phyloP scores from a whole-genome alignment of 1,140 invertebrate genomes.

The Leptopilina clavipes region DNA sequence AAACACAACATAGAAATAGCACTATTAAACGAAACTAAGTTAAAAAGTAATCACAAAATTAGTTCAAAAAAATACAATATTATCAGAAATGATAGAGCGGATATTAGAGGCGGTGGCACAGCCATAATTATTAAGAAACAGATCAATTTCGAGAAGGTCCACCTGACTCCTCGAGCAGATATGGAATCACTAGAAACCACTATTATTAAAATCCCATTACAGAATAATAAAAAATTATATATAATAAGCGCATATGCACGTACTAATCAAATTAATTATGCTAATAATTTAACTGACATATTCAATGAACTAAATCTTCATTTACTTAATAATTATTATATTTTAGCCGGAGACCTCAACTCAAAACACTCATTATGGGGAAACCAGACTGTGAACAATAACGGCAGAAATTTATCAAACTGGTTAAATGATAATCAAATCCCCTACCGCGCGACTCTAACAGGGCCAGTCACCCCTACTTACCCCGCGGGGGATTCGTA shows the following conservation, averaged over 20 bases:
- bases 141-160: conserved; percentile 10
- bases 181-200: conserved; percentile 8
- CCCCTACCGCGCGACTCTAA: too few species aligned
- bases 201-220: background rate
- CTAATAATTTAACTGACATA: too few species aligned
- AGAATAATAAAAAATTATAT: background rate
- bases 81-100: background rate
- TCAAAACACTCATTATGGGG: too few species aligned
- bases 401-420: too few species aligned
- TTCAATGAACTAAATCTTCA: too few species aligned
- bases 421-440: background rate
- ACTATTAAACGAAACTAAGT: background rate
- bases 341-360: too few species aligned
- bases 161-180: background rate
- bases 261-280: background rate
- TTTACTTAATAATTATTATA: too few species aligned
- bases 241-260: background rate
- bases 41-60: background rate
- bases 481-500: background rate
- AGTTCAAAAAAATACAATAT: background rate
- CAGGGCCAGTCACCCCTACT: background rate
- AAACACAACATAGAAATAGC: background rate
- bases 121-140: conserved; percentile 42
- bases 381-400: too few species aligned
- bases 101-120: conserved; percentile 45